Evolutionary conservation across 2,888 invertebrate genomes (phyloP).

Genomic region (Sarcophaga rosellei): DNA sequence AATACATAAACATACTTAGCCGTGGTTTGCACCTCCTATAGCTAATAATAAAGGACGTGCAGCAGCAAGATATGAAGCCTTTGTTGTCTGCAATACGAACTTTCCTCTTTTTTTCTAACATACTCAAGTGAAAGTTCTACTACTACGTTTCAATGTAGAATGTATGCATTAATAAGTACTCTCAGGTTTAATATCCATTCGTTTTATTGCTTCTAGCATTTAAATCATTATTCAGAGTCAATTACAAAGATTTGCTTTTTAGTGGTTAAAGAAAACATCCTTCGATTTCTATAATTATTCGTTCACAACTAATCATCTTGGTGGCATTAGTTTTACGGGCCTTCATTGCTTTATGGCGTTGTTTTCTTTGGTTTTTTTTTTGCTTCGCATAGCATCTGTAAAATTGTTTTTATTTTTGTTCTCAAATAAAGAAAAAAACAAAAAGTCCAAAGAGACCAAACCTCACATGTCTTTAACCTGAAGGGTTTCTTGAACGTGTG

Average conservation of each 20-base stretch:
- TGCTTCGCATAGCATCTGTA: constrained; percentile 54
- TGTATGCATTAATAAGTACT: too few species aligned
- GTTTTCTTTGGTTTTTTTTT: neutral
- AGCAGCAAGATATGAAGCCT: too few species aligned
- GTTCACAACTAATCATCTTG: constrained; percentile 38
- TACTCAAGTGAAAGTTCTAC: too few species aligned
- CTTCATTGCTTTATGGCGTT: neutral
- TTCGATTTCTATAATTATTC: constrained; percentile 20
- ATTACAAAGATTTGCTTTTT: neutral
- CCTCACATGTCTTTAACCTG: constrained; percentile 60
- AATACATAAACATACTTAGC: too few species aligned
- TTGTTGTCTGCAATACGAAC: too few species aligned
- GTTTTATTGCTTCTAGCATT: too few species aligned
- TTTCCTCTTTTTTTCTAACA: too few species aligned
- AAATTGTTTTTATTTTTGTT: constrained; percentile 20
- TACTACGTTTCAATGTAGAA: too few species aligned
- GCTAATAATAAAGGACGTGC: too few species aligned
- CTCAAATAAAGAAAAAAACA: neutral
- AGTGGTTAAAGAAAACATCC: neutral
- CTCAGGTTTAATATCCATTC: too few species aligned
- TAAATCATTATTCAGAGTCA: too few species aligned
- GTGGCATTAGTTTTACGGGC: constrained; percentile 25
- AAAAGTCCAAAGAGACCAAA: neutral
- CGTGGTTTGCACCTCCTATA: too few species aligned
- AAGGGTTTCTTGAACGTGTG: constrained; percentile 52